A percentile compares a stretch with the other conserved stretches of the same genome.
Evolutionary conservation across 30 jellyfish, hydroid and myxozoan genomes (phyloP).

Genomic region (Catostylus mosaicus): DNA sequence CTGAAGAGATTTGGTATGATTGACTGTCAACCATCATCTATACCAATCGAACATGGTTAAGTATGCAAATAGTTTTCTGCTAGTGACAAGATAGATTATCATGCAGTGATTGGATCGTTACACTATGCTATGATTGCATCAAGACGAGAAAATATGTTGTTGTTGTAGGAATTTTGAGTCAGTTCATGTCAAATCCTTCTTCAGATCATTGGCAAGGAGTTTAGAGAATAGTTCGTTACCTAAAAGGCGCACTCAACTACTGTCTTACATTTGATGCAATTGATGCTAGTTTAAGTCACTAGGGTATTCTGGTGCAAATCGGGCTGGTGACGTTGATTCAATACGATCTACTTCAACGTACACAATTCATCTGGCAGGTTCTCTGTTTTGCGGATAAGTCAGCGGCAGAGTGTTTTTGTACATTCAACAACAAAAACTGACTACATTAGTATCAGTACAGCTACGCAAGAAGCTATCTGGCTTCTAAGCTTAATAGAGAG

Average conservation of each 20-base stretch:
- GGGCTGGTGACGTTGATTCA: conserved; percentile 26
- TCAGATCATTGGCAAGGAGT: conserved; percentile 12
- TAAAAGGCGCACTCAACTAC: conserved; percentile 27
- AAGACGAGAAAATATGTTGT: conserved; percentile 16
- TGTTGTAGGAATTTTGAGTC: conserved; percentile 21
- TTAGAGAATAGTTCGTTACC: conserved; percentile 24
- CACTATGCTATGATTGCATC: conserved; percentile 18
- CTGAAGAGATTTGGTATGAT: conserved; percentile 22
- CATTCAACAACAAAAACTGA: background rate
- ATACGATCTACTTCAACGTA: conserved; percentile 29
- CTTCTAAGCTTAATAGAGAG: background rate
- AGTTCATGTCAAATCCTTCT: conserved; percentile 12
- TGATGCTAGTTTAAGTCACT: background rate
- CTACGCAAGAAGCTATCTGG: background rate
- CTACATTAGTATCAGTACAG: background rate
- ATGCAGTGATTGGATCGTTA: conserved; percentile 24
- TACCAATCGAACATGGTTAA: background rate
- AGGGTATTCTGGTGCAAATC: conserved; percentile 51
- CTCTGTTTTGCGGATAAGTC: conserved; percentile 19
- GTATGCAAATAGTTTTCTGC: background rate
- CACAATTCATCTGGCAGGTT: conserved; percentile 4
- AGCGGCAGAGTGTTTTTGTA: background rate
- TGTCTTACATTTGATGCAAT: conserved; percentile 8
- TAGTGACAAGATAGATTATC: background rate
- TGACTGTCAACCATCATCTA: conserved; percentile 21